Evolutionary conservation across 1,140 invertebrate species (phyloP), one percentile per base, ranked within the genome.

Genomic region (Potamilus streckersoni): DNA sequence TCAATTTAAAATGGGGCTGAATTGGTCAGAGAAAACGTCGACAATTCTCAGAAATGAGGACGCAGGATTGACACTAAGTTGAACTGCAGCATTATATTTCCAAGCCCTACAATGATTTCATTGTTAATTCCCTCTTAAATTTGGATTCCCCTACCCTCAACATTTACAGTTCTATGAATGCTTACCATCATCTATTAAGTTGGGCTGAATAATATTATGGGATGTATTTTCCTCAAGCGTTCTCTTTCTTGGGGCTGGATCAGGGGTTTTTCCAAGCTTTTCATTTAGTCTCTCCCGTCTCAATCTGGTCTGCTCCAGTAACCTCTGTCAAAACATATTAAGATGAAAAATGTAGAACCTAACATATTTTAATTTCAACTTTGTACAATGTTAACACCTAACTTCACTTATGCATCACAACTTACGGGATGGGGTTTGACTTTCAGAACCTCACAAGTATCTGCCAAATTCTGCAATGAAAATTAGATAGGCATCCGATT

Each of bases 271-370:
- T 19, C 83, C 85, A 58, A 88, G 72, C 73, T 88, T 88, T 61
- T 88, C 83, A 61, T 86, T 85, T 38, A 90, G 70, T 66, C 82
- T 77, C 59, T 89, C 89, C 72, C 86, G 69, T 38, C 89, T 80
- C 57, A 87, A 82, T 27, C 87, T 63, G 8, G 89, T 87, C 58
- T 85, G 74, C 69, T 88, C 87, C 49, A 90, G 79, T 69, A 90
- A 67, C 80, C 82, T 82, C 89, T 90, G 67, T n/a, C 82, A 80
- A 66, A 23, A 73, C 55, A 76, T 14, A 64, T 31, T 49, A 73
- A 31, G 59, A 19, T 73, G 6, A 73, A 56, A 3, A 20, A 72
- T 6, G 38, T 4, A 49, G 38, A 49, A 49, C 38, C 5, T 8
- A 49, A 11, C 11, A 11, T 8, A 38, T 38, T 8, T 38, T 2